Base-by-base conservation (phyloP, 2,888 invertebrate species). In the Scaptomyza polygonia region DNA sequence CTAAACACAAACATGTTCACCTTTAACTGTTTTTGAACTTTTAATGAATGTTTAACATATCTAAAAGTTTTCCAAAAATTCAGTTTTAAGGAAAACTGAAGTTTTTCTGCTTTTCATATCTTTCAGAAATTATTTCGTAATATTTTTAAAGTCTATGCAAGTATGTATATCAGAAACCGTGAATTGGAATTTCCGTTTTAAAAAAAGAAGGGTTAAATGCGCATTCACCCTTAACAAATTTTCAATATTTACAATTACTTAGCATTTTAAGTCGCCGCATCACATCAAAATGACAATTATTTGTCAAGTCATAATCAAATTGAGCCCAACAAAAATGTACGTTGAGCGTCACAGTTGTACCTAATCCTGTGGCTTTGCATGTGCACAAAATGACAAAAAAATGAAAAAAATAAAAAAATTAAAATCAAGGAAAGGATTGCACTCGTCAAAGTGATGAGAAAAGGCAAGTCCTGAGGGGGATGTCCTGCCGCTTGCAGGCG, bases 281-380 rank as follows among this genome's bases (percentile, higher is more conserved):
- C 88, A 88, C 88, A 79, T 86, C 85, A 77, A 79, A 79, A 74
- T 85, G 88, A 87, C 85, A 88, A 85, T 85, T 85, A 85, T 88
- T 85, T 88, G 85, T 87, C 85, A 85, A 88, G 87, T 85, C 88
- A 87, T 87, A 87, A 88, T 77, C 82, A 88, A 85, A 87, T 85
- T 85, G 85, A 71, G 67, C 86, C 69, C 62, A 62, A 62, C 14
- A 1, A 39, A 43, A 53, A 56, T 47, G 48, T 61, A 54, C 53
- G 53, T 45, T 56, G 49, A 59, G 66, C 65, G 76, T 62, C 83
- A 84, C 88, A 84, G 84, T 88, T 84, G 84, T 84, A 68, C 79
- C 69, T 84, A 88, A 84, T 84, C 87, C 87, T 85, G 85, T 69
- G 84, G 88, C 82, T 84, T 82, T 82, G 72, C 85, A 75, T 81